Conservation (phyloP, 2,888 invertebrate genomes). For the Tenodera sinensis region DNA sequence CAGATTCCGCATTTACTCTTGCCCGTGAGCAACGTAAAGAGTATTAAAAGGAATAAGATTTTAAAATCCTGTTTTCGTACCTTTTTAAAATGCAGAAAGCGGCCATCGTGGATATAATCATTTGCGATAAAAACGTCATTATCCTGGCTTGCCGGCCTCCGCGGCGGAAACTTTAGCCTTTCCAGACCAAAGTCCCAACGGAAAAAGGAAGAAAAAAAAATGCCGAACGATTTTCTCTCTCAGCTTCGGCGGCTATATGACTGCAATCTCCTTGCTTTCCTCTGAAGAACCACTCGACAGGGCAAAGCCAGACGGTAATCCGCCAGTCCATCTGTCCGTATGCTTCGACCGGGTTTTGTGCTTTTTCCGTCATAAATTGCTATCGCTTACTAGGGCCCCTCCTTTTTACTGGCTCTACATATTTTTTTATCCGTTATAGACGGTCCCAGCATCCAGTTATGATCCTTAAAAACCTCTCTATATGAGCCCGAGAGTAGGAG, state of each 20-base stretch:
- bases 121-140: not conserved
- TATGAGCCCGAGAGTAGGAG: not conserved
- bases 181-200: not conserved
- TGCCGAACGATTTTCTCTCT: not conserved
- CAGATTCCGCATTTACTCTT: not conserved
- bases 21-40: not conserved
- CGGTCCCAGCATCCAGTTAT: constrained; percentile 8
- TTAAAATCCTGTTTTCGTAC: not conserved
- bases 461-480: constrained; percentile 13
- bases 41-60: not conserved
- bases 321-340: not conserved
- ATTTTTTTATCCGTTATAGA: constrained; percentile 15
- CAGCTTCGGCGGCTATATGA: not conserved
- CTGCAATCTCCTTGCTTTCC: not conserved
- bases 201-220: not conserved
- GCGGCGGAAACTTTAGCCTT: not conserved
- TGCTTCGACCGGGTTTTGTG: not conserved
- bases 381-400: not conserved
- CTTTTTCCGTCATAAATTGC: not conserved
- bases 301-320: not conserved
- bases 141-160: not conserved
- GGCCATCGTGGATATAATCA: not conserved
- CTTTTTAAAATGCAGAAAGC: not conserved
- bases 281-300: not conserved
- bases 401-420: constrained; percentile 16